These are phyloP conservation scores for Struthidea cinerea DNA, from an alignment of 2,113 vertebrate genomes.

Conservation along the genomic window DNA sequence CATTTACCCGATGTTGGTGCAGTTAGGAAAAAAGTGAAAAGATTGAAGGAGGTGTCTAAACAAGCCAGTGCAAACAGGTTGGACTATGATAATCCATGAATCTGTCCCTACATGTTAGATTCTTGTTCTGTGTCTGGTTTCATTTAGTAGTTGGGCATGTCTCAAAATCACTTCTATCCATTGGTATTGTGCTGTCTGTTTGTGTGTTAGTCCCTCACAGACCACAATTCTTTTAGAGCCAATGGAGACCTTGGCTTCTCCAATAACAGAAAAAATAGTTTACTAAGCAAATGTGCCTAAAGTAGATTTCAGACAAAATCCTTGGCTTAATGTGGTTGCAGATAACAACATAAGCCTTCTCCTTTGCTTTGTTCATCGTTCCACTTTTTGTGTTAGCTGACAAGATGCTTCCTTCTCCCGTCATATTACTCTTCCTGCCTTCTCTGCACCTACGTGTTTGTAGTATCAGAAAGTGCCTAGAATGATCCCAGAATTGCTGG, in stretches of 20 bases:
- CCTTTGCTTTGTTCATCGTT: not conserved
- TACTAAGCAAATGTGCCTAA: not conserved
- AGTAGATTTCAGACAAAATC: not conserved
- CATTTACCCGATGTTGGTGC: conserved; percentile 70
- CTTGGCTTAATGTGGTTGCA: not conserved
- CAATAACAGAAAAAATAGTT: not conserved
- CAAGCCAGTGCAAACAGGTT: conserved; percentile 76
- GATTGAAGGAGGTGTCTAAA: conserved; percentile 80
- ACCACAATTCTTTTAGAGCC: not conserved
- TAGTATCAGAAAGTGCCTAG: not conserved
- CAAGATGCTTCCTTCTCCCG: not conserved
- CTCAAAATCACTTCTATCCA: not conserved
- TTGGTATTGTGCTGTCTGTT: not conserved
- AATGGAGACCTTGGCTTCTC: not conserved
- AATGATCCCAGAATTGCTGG: not conserved
- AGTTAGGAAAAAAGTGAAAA: conserved; percentile 82
- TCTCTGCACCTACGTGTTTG: not conserved
- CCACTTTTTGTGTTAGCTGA: not conserved
- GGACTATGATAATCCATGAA: conserved; percentile 31
- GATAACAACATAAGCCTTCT: not conserved
- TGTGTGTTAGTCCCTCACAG: not conserved
- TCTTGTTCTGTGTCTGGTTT: conserved; percentile 31
- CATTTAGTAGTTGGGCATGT: not conserved
- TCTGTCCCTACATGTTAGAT: conserved; percentile 49
- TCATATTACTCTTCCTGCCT: not conserved